These are phyloP conservation scores for Chloroceryle inda DNA, from an alignment of 2,797 vertebrate species.

Conservation along the genomic window DNA sequence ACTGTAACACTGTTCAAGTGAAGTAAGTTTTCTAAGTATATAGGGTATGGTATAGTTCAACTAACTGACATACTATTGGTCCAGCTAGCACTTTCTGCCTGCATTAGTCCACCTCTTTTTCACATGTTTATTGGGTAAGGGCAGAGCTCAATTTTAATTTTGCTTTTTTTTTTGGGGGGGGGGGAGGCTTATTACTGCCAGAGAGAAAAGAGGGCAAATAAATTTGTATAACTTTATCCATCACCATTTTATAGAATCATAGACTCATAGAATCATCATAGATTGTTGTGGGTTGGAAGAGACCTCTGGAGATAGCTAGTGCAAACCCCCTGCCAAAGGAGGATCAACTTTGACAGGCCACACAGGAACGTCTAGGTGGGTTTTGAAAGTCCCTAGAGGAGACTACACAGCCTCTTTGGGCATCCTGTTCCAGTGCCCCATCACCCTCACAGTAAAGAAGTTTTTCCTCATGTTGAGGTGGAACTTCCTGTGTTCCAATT, in stretches of 20 bases:
- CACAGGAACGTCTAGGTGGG: too few relatives aligned
- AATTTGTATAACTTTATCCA: neutral
- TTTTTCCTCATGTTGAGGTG: too few relatives aligned
- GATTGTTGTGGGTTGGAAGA: too few relatives aligned
- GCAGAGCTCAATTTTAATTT: fast-evolving
- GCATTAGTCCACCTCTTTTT: neutral
- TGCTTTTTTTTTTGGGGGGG: neutral
- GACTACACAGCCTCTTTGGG: too few relatives aligned
- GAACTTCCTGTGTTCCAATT: too few relatives aligned
- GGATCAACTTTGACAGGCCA: too few relatives aligned
- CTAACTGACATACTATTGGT: neutral
- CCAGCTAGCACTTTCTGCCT: neutral
- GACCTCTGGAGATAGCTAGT: too few relatives aligned
- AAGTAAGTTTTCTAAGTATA: neutral
- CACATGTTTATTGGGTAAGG: neutral
- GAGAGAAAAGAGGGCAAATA: neutral
- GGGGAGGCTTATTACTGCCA: neutral
- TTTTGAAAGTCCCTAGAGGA: too few relatives aligned
- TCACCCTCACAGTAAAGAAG: too few relatives aligned
- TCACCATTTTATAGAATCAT: fast-evolving
- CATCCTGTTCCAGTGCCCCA: too few relatives aligned
- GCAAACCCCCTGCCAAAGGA: too few relatives aligned
- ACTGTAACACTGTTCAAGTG: neutral
- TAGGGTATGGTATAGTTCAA: neutral
- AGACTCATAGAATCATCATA: too few relatives aligned